Evolutionary conservation across 2,113 vertebrate species (phyloP), one percentile per base, ranked within the genome.

Genomic region (Helogale parvula): DNA sequence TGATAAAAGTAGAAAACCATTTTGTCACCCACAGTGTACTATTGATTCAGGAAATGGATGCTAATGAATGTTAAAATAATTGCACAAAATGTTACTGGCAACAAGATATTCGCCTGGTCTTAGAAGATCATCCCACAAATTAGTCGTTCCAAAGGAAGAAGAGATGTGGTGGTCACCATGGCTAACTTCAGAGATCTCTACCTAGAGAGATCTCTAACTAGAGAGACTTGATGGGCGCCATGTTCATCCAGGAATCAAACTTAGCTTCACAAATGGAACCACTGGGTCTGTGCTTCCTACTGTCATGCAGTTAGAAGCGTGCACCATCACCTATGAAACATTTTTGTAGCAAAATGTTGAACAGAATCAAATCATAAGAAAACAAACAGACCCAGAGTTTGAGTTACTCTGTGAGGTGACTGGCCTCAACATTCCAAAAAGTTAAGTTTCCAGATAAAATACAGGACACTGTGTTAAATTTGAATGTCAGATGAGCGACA

Each of bases 351-450:
- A 88, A 93, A 31, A 94, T n/a, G 19, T 33, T 72, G 47, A 65
- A 77, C 12, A 13, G 29, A 79, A 91, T 72, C 45, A 88, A 93
- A 66, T 79, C 31, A 38, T 23, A 77, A 54, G 12, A 90, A 95
- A 93, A 95, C 14, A 86, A 72, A 65, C 41, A 66, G 87, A 83
- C 29, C 10, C 72, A 96, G 33, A 82, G 81, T 52, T 76, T 90
- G 66, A 72, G 25, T n/a, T 63, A 60, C 9, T 81, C 33, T 81
- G 41, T 10, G 71, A 89, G 16, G 57, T 2, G 33, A 74, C 23
- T 69, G 29, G 29, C 31, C n/a, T 81, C 23, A 90, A 71, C 31
- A 69, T 54, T 69, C 33, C 35, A 63, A 54, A 96, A 86, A 38
- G 11, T 65, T 84, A 35, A 14, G 6, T 47, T 89, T 65, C 17